Conservation (phyloP, 2,797 vertebrate species). For the Chloroceryle amazona region DNA sequence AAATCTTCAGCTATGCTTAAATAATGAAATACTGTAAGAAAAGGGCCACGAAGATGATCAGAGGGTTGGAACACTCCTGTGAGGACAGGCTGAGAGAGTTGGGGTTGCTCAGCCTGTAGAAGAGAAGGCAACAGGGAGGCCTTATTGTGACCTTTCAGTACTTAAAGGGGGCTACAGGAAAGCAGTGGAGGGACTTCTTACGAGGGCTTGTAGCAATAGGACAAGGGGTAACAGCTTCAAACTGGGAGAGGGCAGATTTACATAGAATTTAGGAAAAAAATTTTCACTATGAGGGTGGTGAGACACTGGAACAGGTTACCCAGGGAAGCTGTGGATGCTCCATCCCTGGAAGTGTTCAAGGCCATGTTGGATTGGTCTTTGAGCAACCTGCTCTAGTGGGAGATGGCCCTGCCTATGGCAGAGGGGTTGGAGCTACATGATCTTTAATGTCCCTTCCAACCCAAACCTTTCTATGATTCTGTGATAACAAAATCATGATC, state of each 20-base stretch:
- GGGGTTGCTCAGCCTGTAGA: not conserved
- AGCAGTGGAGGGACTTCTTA: not conserved
- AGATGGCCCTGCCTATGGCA: not conserved
- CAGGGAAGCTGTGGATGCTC: not conserved
- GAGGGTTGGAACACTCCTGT: not conserved
- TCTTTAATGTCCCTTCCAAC: not conserved
- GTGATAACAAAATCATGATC: not conserved
- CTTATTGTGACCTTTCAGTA: not conserved
- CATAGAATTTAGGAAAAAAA: not conserved
- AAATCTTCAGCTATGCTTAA: not conserved
- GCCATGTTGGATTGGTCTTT: not conserved
- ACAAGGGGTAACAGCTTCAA: not conserved
- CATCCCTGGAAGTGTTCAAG: not conserved
- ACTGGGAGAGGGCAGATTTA: not conserved
- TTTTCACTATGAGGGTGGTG: not conserved
- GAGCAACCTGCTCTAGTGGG: not conserved
- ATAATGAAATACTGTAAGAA: constrained; percentile 1
- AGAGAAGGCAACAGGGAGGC: not conserved
- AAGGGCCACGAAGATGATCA: not conserved
- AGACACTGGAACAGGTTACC: not conserved
- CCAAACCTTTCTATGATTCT: not conserved
- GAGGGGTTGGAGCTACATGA: not conserved
- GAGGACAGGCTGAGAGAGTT: not conserved
- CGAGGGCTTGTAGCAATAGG: not conserved
- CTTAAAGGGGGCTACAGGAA: not conserved